phyloP scores from a whole-genome alignment of 2,113 vertebrate genomes.

The Crotophaga sulcirostris region DNA sequence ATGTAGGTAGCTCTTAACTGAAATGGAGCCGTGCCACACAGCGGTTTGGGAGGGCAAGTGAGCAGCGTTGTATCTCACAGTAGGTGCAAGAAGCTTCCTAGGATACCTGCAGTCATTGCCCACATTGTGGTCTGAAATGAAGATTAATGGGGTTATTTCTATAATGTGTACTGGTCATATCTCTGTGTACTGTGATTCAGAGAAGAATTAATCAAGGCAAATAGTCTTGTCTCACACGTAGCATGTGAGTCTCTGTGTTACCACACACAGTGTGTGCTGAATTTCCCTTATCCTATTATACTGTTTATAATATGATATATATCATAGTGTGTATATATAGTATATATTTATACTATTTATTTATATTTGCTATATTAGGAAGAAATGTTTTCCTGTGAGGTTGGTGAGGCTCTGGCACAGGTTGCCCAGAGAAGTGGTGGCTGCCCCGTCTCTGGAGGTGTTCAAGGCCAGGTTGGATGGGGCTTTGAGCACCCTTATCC shows the following conservation, averaged over 20 bases:
- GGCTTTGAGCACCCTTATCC: too few species aligned
- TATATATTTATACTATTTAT: too few species aligned
- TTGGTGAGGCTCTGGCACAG: too few species aligned
- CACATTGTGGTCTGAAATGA: background rate
- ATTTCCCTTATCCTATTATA: background rate
- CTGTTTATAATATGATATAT: too few species aligned
- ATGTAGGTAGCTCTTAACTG: background rate
- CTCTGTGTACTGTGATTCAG: background rate
- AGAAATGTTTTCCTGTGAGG: too few species aligned
- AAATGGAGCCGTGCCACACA: background rate
- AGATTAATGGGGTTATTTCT: background rate
- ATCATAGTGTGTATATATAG: too few species aligned
- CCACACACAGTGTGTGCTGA: background rate
- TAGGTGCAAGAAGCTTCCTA: background rate
- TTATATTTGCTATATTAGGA: too few species aligned
- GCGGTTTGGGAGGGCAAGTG: background rate
- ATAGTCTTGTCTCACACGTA: background rate
- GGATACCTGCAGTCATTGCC: background rate
- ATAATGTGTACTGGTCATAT: background rate
- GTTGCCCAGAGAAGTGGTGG: too few species aligned
- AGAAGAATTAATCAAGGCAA: background rate
- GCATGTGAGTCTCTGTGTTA: background rate
- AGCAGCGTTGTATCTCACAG: fast-evolving
- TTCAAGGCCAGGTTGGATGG: too few species aligned
- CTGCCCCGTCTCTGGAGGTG: too few species aligned